phyloP scores from a whole-genome alignment of 1,140 invertebrate species.

The Anoplophora glabripennis region DNA sequence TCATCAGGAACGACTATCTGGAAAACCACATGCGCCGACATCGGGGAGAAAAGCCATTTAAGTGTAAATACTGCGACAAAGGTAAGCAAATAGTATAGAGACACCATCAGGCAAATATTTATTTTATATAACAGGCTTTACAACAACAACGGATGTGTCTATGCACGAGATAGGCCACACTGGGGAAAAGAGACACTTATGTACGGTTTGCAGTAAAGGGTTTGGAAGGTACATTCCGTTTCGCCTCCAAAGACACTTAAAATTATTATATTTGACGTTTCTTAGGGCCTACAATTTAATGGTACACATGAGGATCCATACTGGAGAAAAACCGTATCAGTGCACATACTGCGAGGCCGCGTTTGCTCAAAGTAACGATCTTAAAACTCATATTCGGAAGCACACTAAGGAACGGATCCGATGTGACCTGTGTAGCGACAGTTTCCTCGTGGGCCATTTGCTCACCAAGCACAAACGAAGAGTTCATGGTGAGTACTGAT shows the following conservation, averaged over 20 bases:
- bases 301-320: conserved; percentile 58
- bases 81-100: conserved; percentile 27
- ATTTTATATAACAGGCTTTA: conserved; percentile 46
- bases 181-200: conserved; percentile 69
- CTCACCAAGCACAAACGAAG: conserved; percentile 55
- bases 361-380: conserved; percentile 60
- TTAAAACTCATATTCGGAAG: conserved; percentile 60
- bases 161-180: conserved; percentile 65
- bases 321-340: conserved; percentile 58
- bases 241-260: no score
- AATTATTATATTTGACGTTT: conserved; percentile 18
- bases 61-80: conserved; percentile 53
- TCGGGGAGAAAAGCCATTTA: conserved; percentile 57
- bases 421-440: conserved; percentile 57
- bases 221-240: conserved; percentile 42
- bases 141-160: conserved; percentile 56
- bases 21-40: conserved; percentile 58
- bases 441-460: conserved; percentile 57
- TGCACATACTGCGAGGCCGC: conserved; percentile 59
- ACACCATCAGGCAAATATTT: no score
- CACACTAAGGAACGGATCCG: conserved; percentile 57
- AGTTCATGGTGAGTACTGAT: conserved; percentile 50
- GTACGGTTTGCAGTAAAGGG: conserved; percentile 55
- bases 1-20: conserved; percentile 57
- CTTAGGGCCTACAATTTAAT: conserved; percentile 56